Evolutionary conservation across 2,888 invertebrate genomes (phyloP), one percentile per base, ranked within the genome.

Genomic region (Synergus laeviventris): DNA sequence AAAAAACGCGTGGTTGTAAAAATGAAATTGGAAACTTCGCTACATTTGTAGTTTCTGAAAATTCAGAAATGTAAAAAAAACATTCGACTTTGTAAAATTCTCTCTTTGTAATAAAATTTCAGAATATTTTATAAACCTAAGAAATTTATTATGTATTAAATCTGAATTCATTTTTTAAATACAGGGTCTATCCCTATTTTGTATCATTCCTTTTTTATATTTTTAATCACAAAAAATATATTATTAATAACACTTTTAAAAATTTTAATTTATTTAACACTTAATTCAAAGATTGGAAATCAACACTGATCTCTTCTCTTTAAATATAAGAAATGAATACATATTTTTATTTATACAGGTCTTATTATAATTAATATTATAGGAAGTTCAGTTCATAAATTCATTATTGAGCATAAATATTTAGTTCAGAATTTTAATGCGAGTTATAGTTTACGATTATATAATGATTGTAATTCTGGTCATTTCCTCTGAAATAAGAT

Each of bases 51-150:
- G 24, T 73, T 73, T 60, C 62, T 73, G 49, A 73, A 76, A 38
- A 39, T 39, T 70, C 73, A 59, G 54, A 42, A 49, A 45, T 39
- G 42, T 61, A 70, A 62, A 70, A 64, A 76, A 61, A 39, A 76
- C 70, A 74, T 77, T 78, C 75, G 75, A 80, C 76, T 80, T 78
- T 70, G 49, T 70, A 70, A 70, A 70, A 54, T 70, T 49, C 49
- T 49, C 49, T 70, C 64, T 64, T 59, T 59, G n/a, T n/a, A 36
- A 60, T 56, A 45, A 70, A 76, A 76, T 62, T 73, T 73, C 12
- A 75, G 61, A 31, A 60, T 77, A 45, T 61, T 49, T 74, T 21
- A 61, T 70, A n/a, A 42, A 24, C 9, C 49, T 59, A 49, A 39
- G n/a, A 76, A 49, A 74, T 74, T 56, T 9, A 62, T 49, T 54